phyloP scores from a whole-genome alignment of 2,113 vertebrate species.

The Sturnira hondurensis region DNA sequence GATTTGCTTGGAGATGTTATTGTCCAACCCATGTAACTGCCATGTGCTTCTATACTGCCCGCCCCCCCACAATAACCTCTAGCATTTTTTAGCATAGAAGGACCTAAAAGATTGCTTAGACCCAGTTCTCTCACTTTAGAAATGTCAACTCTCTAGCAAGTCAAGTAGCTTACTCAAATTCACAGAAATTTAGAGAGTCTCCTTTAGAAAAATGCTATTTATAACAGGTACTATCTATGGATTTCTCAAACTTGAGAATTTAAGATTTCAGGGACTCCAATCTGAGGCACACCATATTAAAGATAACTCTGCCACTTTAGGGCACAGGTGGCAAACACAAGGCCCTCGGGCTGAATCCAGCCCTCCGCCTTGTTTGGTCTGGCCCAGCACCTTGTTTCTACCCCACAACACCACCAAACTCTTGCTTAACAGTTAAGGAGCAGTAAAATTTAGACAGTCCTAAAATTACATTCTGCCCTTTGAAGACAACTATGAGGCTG shows the following conservation, averaged over 20 bases:
- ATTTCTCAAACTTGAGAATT: neutral
- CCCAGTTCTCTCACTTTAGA: neutral
- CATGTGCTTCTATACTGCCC: neutral
- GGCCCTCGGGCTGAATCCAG: too few species aligned
- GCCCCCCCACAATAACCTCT: neutral
- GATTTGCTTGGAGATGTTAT: conserved; percentile 11
- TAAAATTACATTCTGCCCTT: too few species aligned
- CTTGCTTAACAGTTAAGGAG: too few species aligned
- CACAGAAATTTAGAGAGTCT: neutral
- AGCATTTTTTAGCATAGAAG: neutral
- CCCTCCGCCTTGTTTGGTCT: too few species aligned
- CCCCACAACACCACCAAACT: too few species aligned
- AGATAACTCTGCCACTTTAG: neutral
- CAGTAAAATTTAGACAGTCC: too few species aligned
- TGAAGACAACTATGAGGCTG: too few species aligned
- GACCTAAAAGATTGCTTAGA: neutral
- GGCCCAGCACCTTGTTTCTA: too few species aligned
- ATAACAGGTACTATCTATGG: neutral
- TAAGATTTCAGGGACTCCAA: neutral
- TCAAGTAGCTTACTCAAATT: neutral
- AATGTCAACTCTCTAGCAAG: neutral
- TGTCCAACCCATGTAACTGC: neutral
- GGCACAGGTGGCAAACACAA: too few species aligned
- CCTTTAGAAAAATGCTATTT: neutral
- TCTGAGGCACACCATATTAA: neutral